Percentiles rank a stretch among this genome's conserved stretches.
Evolutionary conservation across 2,113 vertebrate species (phyloP).

Genomic region (Neodontobutis hainanensis): DNA sequence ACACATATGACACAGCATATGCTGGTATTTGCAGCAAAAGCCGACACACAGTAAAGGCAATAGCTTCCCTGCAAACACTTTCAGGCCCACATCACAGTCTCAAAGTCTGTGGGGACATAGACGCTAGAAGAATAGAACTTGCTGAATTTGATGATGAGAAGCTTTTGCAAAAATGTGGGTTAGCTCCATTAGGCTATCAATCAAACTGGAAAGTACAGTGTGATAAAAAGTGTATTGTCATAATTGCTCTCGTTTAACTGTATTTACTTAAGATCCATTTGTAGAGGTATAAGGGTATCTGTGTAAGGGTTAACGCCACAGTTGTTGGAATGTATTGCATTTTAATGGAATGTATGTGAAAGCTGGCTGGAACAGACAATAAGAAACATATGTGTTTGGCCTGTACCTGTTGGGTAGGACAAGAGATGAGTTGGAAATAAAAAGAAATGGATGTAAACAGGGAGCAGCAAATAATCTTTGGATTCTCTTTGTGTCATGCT

Average conservation of each 20-base stretch:
- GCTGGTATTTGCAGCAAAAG: slow-evolving; percentile 31
- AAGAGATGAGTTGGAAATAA: too few relatives aligned
- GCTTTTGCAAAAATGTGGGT: too few relatives aligned
- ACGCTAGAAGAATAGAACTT: too few relatives aligned
- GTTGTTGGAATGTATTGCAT: slow-evolving; percentile 2
- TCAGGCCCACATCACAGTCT: slow-evolving; percentile 12
- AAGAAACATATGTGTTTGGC: background rate
- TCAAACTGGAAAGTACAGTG: too few relatives aligned
- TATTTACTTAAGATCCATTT: background rate
- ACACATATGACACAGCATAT: slow-evolving; percentile 23
- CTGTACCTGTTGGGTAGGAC: too few relatives aligned
- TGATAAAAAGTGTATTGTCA: too few relatives aligned
- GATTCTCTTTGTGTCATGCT: too few relatives aligned
- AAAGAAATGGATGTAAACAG: too few relatives aligned
- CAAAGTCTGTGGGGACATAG: background rate
- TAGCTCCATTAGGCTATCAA: too few relatives aligned
- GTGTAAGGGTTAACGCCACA: background rate
- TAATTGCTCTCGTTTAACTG: too few relatives aligned
- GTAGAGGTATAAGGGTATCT: background rate
- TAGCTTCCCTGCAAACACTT: slow-evolving; percentile 5
- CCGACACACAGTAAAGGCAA: background rate
- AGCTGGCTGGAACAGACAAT: background rate
- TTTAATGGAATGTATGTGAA: slow-evolving; percentile 4
- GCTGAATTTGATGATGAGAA: too few relatives aligned
- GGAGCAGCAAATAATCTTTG: too few relatives aligned